A percentile compares a stretch with the other conserved stretches of the same genome.
Conservation (phyloP, 1,140 invertebrate genomes). For the Ceratosolen solmsi region DNA sequence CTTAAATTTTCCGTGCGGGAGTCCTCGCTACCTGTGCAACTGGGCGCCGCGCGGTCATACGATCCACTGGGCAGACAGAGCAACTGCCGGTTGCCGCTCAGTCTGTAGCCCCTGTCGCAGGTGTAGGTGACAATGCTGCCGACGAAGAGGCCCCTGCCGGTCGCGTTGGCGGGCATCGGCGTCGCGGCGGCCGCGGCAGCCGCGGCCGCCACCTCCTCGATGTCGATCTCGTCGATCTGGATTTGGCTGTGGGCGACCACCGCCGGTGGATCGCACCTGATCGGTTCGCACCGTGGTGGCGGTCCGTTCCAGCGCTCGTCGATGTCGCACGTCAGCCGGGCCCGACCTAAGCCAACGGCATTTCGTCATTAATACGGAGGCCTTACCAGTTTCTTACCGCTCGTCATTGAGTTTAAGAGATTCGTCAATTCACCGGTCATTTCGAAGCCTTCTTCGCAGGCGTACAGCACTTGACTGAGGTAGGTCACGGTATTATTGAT, state of each 20-base stretch:
- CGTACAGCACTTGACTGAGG: slow-evolving; percentile 88
- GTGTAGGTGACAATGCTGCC: slow-evolving; percentile 84
- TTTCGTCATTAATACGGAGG: no score
- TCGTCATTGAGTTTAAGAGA: neutral
- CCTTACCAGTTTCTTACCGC: no score
- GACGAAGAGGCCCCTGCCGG: slow-evolving; percentile 78
- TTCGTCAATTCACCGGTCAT: slow-evolving; percentile 77
- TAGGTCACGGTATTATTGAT: slow-evolving; percentile 89
- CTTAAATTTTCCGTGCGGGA: no score
- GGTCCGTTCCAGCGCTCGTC: slow-evolving; percentile 95
- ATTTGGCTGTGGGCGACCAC: slow-evolving; percentile 82
- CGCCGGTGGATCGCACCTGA: slow-evolving; percentile 84
- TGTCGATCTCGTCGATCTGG: slow-evolving; percentile 73
- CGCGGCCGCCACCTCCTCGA: slow-evolving; percentile 50
- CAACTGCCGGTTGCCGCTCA: slow-evolving; percentile 81
- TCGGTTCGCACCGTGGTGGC: slow-evolving; percentile 88
- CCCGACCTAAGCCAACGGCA: slow-evolving; percentile 74
- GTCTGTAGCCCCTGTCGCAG: slow-evolving; percentile 81
- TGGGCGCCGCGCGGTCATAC: slow-evolving; percentile 84
- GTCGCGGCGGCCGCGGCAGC: neutral
- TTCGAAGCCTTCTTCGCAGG: slow-evolving; percentile 87
- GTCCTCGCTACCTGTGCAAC: slow-evolving; percentile 82
- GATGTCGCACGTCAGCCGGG: slow-evolving; percentile 89
- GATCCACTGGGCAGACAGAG: slow-evolving; percentile 83
- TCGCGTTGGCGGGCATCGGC: slow-evolving; percentile 22